Base-by-base conservation (phyloP, 2,888 invertebrate genomes). In the Danaus chrysippus region DNA sequence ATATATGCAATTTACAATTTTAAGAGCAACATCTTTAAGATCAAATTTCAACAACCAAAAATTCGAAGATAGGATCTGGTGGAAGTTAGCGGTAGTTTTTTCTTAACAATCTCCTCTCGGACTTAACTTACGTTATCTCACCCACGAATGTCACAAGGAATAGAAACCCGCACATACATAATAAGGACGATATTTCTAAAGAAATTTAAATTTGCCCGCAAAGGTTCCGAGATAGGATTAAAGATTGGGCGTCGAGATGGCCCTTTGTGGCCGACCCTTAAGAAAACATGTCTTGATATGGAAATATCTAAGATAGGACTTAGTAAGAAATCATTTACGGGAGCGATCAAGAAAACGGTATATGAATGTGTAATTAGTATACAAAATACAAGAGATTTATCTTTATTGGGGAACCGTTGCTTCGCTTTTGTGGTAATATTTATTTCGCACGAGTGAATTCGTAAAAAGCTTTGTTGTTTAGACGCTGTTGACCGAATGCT, bases 241-340 rank as follows among this genome's bases (percentile, higher is more conserved):
- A 90, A 91, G 91, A 91, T 91, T 90, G 90, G 89, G 86, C 80
- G 84, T 78, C 78, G 84, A 89, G 91, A 91, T 90, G 90, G 89
- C 87, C 88, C 88, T 91, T 91, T 90, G 90, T 90, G 87, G 88
- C 71, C 83, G 87, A 87, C 91, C 90, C 90, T 91, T 88, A 89
- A 90, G 91, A 90, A 91, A 91, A 91, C 90, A 90, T 90, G 91
- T 88, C 88, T 87, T 89, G 91, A 90, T 91, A 91, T 91, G 90
- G 89, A 89, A 91, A 91, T 90, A 86, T 89, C 88, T 86, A 76
- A 83, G 86, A 82, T 83, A 81, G 73, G 77, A 81, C 80, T 86
- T 85, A 86, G 87, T 82, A 85, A 86, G 85, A 76, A 89, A 89
- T 89, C 87, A 88, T 88, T 89, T 86, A 82, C 83, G 83, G 80